Evolutionary conservation across 2,888 invertebrate genomes (phyloP), one percentile per base, ranked within the genome.

Genomic region (Trichogramma dendrolimi): DNA sequence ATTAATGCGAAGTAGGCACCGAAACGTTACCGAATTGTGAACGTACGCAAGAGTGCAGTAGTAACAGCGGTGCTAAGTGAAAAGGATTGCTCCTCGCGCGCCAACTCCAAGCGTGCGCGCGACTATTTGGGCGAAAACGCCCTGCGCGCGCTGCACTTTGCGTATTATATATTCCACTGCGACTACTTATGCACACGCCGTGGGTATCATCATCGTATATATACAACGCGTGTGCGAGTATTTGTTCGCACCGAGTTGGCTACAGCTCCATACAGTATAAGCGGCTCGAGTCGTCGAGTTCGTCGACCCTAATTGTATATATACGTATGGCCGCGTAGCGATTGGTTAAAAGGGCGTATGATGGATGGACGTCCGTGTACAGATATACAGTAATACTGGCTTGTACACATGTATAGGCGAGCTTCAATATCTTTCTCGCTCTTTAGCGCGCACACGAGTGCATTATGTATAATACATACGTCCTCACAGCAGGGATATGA

Each of bases 291-390:
- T 44, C 47, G 27, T 46, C 40, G 55, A 55, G 72, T 71, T 72
- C 71, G 67, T 69, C 67, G 72, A 69, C 71, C 70, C 65, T 67
- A 71, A 72, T 71, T 69, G 69, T 65, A 56, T 49, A 49, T 6
- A 6, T 11, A 14, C 48, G 48, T 14, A 14, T 48, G 48, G 14
- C 48, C 27, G 48, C 61, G 61, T 65, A 67, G 64, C 70, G 73
- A 71, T 71, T 67, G 69, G 69, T 69, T 71, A 72, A 74, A 71
- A 72, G 71, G 69, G 65, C 62, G 65, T 66, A 63, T 70, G 71
- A 71, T 71, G 68, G 71, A 70, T 70, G 69, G 69, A 61, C 60
- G 40, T 62, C 66, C 66, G 61, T 65, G 68, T 56, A 62, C 66
- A 63, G 62, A 63, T 58, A 27, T 27, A 27, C 27, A 27, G 27